These are phyloP conservation scores for Macrostomum lignano DNA, from an alignment of 1,140 invertebrate genomes.

Conservation along the genomic window DNA sequence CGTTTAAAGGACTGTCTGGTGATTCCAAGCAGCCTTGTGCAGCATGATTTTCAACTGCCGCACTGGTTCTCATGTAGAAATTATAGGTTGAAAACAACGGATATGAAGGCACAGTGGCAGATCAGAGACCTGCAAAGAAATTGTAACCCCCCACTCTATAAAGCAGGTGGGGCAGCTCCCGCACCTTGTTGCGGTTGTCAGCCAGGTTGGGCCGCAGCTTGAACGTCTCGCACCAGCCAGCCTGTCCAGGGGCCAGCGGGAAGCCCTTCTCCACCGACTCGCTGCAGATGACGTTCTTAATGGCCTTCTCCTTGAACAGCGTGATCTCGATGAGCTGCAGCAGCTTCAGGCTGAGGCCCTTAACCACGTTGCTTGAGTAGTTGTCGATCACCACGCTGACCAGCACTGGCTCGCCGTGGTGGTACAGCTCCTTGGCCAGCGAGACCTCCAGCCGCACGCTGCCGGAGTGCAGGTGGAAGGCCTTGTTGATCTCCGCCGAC, in stretches of 20 bases:
- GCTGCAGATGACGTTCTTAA: background rate
- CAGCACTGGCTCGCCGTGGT: conserved; percentile 54
- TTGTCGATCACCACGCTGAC: conserved; percentile 52
- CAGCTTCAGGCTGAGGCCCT: conserved; percentile 39
- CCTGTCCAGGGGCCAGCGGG: conserved; percentile 49
- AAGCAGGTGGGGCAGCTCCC: too few species aligned
- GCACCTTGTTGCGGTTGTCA: conserved; percentile 57
- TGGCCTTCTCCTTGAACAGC: background rate
- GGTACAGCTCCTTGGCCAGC: conserved; percentile 53
- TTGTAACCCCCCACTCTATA: too few species aligned
- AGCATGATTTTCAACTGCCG: too few species aligned
- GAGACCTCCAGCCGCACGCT: conserved; percentile 60
- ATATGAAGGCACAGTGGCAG: too few species aligned
- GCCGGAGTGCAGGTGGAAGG: conserved; percentile 59
- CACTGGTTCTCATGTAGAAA: too few species aligned
- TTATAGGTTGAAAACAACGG: too few species aligned
- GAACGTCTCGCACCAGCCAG: conserved; percentile 47
- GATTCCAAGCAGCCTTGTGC: too few species aligned
- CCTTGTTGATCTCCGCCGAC: conserved; percentile 56
- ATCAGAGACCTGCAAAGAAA: too few species aligned
- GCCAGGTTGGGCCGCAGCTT: conserved; percentile 52
- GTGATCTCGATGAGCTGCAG: conserved; percentile 1
- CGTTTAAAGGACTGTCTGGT: too few species aligned
- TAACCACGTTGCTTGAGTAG: conserved; percentile 55
- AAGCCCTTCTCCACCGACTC: conserved; percentile 37